phyloP scores from a whole-genome alignment of 2,888 invertebrate species.

The Xestia c-nigrum region DNA sequence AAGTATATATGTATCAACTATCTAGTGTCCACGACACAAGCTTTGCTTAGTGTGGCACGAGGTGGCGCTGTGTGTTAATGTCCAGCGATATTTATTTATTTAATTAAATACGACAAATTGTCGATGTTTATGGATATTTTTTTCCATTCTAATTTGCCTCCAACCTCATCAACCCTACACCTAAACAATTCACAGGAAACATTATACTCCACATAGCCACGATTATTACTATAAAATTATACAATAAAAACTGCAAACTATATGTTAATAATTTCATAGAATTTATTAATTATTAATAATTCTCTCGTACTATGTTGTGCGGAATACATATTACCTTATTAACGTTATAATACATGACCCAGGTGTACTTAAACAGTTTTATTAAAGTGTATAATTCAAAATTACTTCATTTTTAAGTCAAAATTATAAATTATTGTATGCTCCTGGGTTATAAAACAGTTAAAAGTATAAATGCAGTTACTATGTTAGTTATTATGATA shows the following conservation, averaged over 20 bases:
- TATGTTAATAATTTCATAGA: slow-evolving; percentile 55
- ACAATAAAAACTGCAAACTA: slow-evolving; percentile 33
- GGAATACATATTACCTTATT: slow-evolving; percentile 64
- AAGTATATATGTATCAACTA: too few species aligned
- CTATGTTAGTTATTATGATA: slow-evolving; percentile 3
- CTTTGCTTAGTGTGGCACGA: not conserved
- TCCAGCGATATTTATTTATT: too few species aligned
- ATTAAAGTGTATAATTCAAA: slow-evolving; percentile 35
- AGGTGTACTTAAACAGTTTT: slow-evolving; percentile 49
- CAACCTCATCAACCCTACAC: not conserved
- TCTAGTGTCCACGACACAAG: too few species aligned
- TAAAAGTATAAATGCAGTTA: slow-evolving; percentile 16
- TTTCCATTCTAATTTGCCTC: not conserved
- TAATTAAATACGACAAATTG: slow-evolving; percentile 8
- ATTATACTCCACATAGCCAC: slow-evolving; percentile 3
- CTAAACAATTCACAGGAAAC: slow-evolving; percentile 2
- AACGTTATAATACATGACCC: slow-evolving; percentile 39
- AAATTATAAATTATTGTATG: slow-evolving; percentile 40
- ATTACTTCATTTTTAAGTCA: slow-evolving; percentile 53
- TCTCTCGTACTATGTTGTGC: slow-evolving; percentile 27
- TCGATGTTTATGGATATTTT: not conserved
- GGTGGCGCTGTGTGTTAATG: too few species aligned
- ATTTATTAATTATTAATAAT: slow-evolving; percentile 62
- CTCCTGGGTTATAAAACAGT: slow-evolving; percentile 17
- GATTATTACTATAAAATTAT: slow-evolving; percentile 35